phyloP scores from a whole-genome alignment of 2,113 vertebrate genomes.

The Chlamydotis undulata region DNA sequence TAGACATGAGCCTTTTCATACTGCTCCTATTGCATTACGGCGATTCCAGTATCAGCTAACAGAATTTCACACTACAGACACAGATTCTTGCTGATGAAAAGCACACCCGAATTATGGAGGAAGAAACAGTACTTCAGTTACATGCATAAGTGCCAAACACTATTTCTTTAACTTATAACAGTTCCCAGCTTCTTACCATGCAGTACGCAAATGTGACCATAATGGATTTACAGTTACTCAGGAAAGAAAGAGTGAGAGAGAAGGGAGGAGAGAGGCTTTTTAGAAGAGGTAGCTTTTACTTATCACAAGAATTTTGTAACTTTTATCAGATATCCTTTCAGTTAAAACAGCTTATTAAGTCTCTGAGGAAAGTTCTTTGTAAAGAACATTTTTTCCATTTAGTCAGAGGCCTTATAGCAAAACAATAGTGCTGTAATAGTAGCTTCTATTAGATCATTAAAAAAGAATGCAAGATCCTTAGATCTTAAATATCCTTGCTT shows the following conservation, averaged over 20 bases:
- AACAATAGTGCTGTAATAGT: conserved; percentile 65
- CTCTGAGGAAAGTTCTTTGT: conserved; percentile 26
- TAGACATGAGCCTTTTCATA: neutral
- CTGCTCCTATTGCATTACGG: neutral
- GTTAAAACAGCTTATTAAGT: conserved; percentile 48
- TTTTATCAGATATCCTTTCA: conserved; percentile 63
- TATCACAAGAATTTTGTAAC: neutral
- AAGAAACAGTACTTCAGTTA: conserved; percentile 37
- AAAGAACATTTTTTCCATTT: conserved; percentile 61
- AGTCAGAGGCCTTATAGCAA: conserved; percentile 44
- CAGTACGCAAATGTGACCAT: neutral
- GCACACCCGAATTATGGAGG: conserved; percentile 48
- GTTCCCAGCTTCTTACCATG: neutral
- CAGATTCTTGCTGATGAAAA: conserved; percentile 68
- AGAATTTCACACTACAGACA: conserved; percentile 65
- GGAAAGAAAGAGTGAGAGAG: neutral
- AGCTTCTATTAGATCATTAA: conserved; percentile 68
- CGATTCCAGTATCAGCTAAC: neutral
- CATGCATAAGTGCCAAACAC: conserved; percentile 24
- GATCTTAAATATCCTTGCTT: conserved; percentile 60
- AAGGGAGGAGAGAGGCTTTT: neutral
- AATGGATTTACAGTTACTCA: conserved; percentile 53
- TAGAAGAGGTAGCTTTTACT: conserved; percentile 16
- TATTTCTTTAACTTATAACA: conserved; percentile 28
- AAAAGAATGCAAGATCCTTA: conserved; percentile 61